Evolutionary conservation across 2,113 vertebrate genomes (phyloP).

Genomic region (Stigmatopora argus): DNA sequence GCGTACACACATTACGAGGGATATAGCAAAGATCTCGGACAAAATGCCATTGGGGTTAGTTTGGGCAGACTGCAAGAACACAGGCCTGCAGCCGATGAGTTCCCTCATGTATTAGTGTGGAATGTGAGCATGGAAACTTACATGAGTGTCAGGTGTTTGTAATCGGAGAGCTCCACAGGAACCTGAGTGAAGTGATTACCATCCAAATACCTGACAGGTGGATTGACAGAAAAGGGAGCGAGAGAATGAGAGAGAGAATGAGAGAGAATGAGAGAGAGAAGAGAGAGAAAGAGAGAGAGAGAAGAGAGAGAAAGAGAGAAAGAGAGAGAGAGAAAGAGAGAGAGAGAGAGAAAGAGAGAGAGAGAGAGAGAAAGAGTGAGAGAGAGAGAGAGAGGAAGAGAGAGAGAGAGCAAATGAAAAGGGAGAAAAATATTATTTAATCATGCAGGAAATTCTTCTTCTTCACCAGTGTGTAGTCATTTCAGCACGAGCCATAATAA

Average conservation of each 20-base stretch:
- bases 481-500: constrained; percentile 57
- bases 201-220: constrained; percentile 9
- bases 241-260: background rate
- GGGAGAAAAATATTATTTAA: constrained; percentile 49
- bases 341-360: too few relatives aligned
- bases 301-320: too few relatives aligned
- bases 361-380: too few relatives aligned
- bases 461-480: constrained; percentile 56
- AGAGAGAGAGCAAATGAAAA: background rate
- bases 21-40: constrained; percentile 24
- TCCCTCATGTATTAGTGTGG: constrained; percentile 1
- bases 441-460: constrained; percentile 61
- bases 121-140: constrained; percentile 69
- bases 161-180: constrained; percentile 92
- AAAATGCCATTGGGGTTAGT: constrained; percentile 33
- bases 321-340: too few relatives aligned
- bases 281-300: too few relatives aligned
- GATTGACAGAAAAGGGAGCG: background rate
- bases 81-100: constrained; percentile 16
- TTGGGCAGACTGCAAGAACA: constrained; percentile 9
- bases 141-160: constrained; percentile 96
- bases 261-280: background rate
- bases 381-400: background rate
- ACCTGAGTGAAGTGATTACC: constrained; percentile 81
- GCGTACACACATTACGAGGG: constrained; percentile 5